Base-by-base conservation (phyloP, 2,888 invertebrate species). In the Hetaerina titia region DNA sequence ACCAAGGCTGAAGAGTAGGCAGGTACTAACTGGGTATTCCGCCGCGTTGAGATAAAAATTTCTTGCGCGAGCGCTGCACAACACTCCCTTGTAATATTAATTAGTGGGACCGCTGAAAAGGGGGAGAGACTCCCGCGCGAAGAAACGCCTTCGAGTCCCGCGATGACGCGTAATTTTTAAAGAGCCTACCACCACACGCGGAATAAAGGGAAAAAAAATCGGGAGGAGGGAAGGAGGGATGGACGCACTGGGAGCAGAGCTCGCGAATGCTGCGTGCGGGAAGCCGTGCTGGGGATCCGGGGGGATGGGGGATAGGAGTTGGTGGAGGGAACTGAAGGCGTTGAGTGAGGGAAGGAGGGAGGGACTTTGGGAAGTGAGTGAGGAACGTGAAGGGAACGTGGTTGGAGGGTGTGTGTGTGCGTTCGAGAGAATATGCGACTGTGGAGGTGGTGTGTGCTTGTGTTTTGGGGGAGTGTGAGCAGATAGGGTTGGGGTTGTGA, bases 361-460 rank as follows among this genome's bases (percentile, higher is more conserved):
- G 45, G 45, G 45, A 56, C 15, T 5, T 8, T 31, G 58, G 57
- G 64, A 19, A 45, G 19, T 64, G 19, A 64, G 19, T 45, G 17
- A 64, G 64, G 19, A 19, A 22, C n/a, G 69, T 22, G 69, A 9
- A 69, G 69, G 69, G 56, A 45, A 56, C n/a, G 60, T 57, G 31
- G 63, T 19, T 88, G 60, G 90, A 90, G 4, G 45, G 15, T 19
- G 64, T 15, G 56, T 15, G 45, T 13, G 45, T 11, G 81, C 1
- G 57, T 60, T 11, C 60, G 60, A 60, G 60, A 60, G 11, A 60
- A 60, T 60, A 17, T 17, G 60, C 60, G 60, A 60, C 60, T 69
- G 69, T 88, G 90, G 63, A 90, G 13, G 87, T 45, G 56, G 87
- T n/a, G 22, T 69, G 56, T 88, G 90, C 60, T 60, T 31, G 45